Conservation (phyloP, 1,140 invertebrate species). For the Babylonia areolata region DNA sequence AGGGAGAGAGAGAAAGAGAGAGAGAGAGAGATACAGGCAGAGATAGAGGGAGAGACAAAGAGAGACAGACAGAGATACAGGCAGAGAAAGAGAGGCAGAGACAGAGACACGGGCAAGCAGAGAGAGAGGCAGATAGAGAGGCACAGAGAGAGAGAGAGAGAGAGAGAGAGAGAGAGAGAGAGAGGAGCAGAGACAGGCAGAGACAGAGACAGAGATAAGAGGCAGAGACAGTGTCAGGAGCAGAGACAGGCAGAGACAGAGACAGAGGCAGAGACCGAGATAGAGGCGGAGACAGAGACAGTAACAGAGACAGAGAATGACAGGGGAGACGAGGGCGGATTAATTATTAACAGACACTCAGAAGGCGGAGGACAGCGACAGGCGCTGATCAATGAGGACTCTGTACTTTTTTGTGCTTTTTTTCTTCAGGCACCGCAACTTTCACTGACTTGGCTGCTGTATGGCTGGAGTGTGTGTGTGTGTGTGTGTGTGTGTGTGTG, state of each 20-base stretch:
- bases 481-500: too few species aligned
- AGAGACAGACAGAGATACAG: constrained; percentile 3
- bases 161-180: constrained; percentile 11
- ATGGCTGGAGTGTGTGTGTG: too few species aligned
- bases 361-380: background rate
- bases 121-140: background rate
- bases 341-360: constrained; percentile 4
- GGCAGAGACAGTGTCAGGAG: background rate
- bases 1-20: constrained; percentile 34
- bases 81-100: too few species aligned
- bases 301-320: background rate
- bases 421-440: too few species aligned
- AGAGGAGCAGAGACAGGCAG: constrained; percentile 4
- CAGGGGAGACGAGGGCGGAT: background rate
- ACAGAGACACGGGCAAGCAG: too few species aligned
- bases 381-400: too few species aligned
- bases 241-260: constrained; percentile 13
- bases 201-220: background rate
- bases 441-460: too few species aligned
- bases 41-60: constrained; percentile 13
- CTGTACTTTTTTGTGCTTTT: too few species aligned
- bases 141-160: constrained; percentile 20
- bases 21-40: background rate
- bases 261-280: background rate
- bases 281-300: constrained; percentile 12